Conservation (phyloP, 2,797 vertebrate genomes). For the Labroides dimidiatus region DNA sequence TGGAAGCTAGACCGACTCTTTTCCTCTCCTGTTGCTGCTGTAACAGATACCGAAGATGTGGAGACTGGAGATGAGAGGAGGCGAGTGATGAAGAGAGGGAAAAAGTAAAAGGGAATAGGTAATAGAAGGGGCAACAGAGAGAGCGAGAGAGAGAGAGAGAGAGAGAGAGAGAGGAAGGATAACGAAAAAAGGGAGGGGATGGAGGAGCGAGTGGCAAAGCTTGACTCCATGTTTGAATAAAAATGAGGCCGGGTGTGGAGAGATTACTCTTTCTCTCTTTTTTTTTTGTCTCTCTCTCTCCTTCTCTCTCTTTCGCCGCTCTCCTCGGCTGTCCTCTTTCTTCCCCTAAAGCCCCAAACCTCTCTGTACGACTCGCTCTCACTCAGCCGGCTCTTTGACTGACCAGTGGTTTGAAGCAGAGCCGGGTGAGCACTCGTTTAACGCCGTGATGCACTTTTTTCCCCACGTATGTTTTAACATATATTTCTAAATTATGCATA, state of each 20-base stretch:
- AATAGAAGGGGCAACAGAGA: slow-evolving; percentile 53
- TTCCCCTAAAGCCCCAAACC: slow-evolving; percentile 53
- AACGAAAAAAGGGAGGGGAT: slow-evolving; percentile 3
- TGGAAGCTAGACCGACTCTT: slow-evolving; percentile 13
- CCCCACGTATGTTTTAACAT: slow-evolving; percentile 26
- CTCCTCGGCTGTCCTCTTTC: slow-evolving; percentile 47
- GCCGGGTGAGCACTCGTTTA: slow-evolving; percentile 17
- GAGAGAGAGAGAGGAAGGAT: slow-evolving; percentile 29
- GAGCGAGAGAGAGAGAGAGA: slow-evolving; percentile 40
- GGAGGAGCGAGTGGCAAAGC: slow-evolving; percentile 49
- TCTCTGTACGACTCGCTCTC: slow-evolving; percentile 51
- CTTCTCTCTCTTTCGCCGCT: slow-evolving; percentile 32
- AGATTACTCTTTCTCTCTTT: slow-evolving; percentile 68
- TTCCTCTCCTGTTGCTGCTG: slow-evolving; percentile 46
- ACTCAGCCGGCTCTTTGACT: slow-evolving; percentile 39
- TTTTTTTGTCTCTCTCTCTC: slow-evolving; percentile 38
- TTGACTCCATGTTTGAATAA: slow-evolving; percentile 65
- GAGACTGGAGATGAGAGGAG: slow-evolving; percentile 52
- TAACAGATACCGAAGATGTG: slow-evolving; percentile 50
- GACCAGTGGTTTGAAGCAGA: slow-evolving; percentile 38
- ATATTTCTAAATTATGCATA: slow-evolving; percentile 25
- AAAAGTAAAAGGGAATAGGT: slow-evolving; percentile 66
- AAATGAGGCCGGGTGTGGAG: slow-evolving; percentile 72
- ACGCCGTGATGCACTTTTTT: slow-evolving; percentile 35
- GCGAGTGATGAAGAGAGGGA: slow-evolving; percentile 28